Base-by-base conservation (phyloP, 2,888 invertebrate genomes). In the Drosophila formosana region DNA sequence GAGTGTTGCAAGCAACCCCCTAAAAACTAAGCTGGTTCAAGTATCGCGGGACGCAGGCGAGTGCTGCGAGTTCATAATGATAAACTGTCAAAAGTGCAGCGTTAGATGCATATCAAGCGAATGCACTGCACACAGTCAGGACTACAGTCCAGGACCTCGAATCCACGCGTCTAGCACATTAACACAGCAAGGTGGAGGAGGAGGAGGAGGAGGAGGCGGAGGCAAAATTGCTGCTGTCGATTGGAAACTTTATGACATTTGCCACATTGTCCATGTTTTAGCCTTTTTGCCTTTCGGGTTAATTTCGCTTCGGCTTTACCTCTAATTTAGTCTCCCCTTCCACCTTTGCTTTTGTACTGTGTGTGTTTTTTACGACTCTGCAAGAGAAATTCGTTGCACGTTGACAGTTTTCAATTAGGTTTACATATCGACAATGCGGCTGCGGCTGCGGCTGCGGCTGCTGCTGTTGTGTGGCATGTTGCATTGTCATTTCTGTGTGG, bases 91-190 rank as follows among this genome's bases (percentile, higher is more conserved):
- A 73, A 84, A 75, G 32, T 70, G 62, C 60, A 57, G 28, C 49
- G 56, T 47, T 49, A 53, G 82, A 82, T 84, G 61, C 76, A 67
- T 82, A 82, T 82, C 81, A 58, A 55, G 18, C 18, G 2, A 18
- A 18, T 18, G 18, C 18, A 18, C 18, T 18, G 18, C 18, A 18
- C 18, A 18, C 18, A 18, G 18, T 2, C 18, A 32, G 13, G n/a
- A 39, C n/a, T 11, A 28, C 4, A 11, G 6, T 2, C n/a, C 28
- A 23, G 30, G 51, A 57, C 65, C 61, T 52, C 57, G 30, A 53
- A 73, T 73, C 85, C 82, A 82, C 82, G 82, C 73, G 82, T 73
- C 85, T 74, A 66, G 57, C 82, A 84, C 82, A 82, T 82, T 82
- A 82, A 62, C 81, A 68, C 84, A 30, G 26, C 34, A 9, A 41